Percentiles rank a stretch among this genome's conserved stretches.
phyloP scores from a whole-genome alignment of 2,888 invertebrate genomes.

The Lottia gigantea region DNA sequence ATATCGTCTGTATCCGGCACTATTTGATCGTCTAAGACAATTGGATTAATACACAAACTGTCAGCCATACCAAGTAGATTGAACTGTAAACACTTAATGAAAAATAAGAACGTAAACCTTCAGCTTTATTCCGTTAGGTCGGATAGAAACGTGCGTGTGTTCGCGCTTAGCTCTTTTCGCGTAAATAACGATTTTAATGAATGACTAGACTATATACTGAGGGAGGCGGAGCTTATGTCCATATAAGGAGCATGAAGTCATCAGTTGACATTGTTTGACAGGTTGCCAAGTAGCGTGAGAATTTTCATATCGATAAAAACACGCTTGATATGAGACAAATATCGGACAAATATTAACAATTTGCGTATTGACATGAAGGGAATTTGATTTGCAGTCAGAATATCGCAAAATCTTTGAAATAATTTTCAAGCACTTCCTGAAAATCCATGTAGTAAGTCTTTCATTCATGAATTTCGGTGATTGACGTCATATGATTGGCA shows the following conservation, averaged over 20 bases:
- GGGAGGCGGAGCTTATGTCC: background rate
- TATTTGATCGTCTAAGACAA: constrained; percentile 59
- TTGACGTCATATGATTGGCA: background rate
- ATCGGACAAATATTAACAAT: no score
- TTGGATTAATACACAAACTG: constrained; percentile 42
- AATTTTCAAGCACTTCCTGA: no score
- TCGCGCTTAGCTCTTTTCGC: background rate
- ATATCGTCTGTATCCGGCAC: constrained; percentile 62
- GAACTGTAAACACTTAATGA: background rate
- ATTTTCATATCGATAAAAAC: no score
- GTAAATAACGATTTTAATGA: constrained; percentile 7
- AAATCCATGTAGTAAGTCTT: background rate
- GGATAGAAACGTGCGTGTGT: background rate
- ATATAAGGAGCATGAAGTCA: constrained; percentile 9
- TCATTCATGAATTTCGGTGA: constrained; percentile 2
- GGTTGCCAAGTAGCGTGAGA: background rate
- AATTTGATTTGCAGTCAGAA: no score
- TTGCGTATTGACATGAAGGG: no score
- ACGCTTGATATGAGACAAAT: no score
- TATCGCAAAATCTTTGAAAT: no score
- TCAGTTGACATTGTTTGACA: background rate
- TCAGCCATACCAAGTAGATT: constrained; percentile 49
- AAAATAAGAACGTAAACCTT: background rate
- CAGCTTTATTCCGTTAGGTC: background rate
- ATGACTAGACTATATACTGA: background rate